Evolutionary conservation across 2,113 vertebrate species (phyloP).

Genomic region (Onychorhynchus coronatus): DNA sequence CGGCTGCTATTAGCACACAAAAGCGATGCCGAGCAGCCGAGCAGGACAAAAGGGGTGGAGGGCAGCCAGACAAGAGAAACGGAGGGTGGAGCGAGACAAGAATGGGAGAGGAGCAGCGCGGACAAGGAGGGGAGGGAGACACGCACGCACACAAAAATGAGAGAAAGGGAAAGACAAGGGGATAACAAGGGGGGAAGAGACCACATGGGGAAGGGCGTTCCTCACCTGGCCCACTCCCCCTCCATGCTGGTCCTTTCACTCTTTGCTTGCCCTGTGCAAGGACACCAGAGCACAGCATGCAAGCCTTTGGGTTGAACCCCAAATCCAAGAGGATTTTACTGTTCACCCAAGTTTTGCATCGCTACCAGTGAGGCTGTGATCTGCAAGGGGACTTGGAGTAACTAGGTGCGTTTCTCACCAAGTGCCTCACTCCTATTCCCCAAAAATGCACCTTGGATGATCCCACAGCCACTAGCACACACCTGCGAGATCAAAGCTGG

Average conservation of each 20-base stretch:
- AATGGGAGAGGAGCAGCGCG: constrained; percentile 6
- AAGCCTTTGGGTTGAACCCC: not conserved
- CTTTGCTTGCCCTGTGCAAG: not conserved
- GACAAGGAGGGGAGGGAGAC: constrained; percentile 26
- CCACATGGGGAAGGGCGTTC: not conserved
- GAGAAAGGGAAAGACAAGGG: constrained; percentile 3
- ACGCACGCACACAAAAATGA: not conserved
- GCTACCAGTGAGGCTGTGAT: rapidly evolving
- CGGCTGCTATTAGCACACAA: constrained; percentile 23
- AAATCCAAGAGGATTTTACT: not conserved
- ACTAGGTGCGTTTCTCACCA: not conserved
- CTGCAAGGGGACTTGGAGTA: not conserved
- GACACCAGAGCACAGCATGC: not conserved
- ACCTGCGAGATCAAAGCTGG: not conserved
- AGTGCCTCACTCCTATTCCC: not conserved
- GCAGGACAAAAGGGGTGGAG: constrained; percentile 43
- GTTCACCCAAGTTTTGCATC: not conserved
- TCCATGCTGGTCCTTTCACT: rapidly evolving
- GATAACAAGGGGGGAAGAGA: constrained; percentile 42
- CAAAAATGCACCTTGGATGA: not conserved
- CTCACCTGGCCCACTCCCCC: not conserved
- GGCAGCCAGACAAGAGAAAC: constrained; percentile 33
- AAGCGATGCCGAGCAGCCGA: constrained; percentile 15
- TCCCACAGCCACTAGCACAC: not conserved
- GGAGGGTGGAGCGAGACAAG: constrained; percentile 43